Base-by-base conservation (phyloP, 2,797 vertebrate species). In the Psittacula derbiana region DNA sequence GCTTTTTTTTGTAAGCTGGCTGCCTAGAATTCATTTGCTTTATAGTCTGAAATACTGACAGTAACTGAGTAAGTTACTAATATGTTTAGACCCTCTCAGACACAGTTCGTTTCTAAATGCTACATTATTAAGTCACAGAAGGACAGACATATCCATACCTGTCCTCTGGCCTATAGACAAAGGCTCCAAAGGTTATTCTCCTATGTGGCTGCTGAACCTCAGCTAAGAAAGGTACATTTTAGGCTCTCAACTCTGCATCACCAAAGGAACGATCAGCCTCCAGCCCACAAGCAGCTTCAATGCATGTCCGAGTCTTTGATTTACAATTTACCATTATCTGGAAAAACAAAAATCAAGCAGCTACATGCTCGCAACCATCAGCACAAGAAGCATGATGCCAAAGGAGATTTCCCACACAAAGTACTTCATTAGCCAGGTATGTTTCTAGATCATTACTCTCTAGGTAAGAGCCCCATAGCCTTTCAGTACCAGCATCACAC, bases 331-430 rank as follows among this genome's bases (percentile, higher is more conserved):
- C 33, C 44, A 33, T 41, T 50, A 81, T 38, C 53, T 49, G 21
- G 9, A 83, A 90, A 91, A 80, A 74, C 38, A 27, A 66, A 88
- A 70, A 50, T 41, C 91, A 69, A 75, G 70, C 70, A 84, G 66
- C 53, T 43, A 13, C 17, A 6, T 1, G 17, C 58, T 86, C 16
- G 72, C 67, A 82, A 19, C 24, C 0, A 0, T 18, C 67, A 78
- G 82, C 76, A 65, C 0, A 2, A 69, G 41, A 70, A 47, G 20
- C 0, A 5, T 1, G 49, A 67, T 27, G 49, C 70, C 66, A 50
- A 62, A 55, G 62, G 55, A 79, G 38, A 30, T 30, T 27, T 52
- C 80, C 44, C 61, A 66, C 14, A 30, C 38, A 8, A 64, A 25
- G 12, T 20, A 43, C 44, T 81, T 75, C 8, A 28, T 47, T 44